Evolutionary conservation across 2,888 invertebrate species (phyloP), one percentile per base, ranked within the genome.

Genomic region (Tenthredo scrophulariae): DNA sequence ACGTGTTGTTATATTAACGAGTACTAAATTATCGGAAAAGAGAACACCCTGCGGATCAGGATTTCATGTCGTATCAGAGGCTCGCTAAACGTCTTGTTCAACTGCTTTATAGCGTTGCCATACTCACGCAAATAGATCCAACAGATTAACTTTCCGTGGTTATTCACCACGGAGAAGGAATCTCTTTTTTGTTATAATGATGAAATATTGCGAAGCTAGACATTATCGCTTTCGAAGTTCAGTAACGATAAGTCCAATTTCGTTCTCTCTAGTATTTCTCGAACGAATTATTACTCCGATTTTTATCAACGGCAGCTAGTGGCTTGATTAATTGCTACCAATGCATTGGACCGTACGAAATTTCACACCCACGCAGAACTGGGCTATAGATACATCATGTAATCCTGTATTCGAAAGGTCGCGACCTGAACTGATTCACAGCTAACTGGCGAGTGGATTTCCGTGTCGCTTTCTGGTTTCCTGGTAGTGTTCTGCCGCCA

Each of bases 1-100:
- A 46, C 54, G 77, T 26, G 26, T 18, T 87, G 89, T 90, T 89
- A 89, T 90, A 91, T 90, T 91, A 92, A 92, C 91, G 91, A 90
- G 88, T 89, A 88, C 88, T 90, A 90, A 92, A 91, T 92, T 92
- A 92, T 92, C 92, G 92, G 92, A 92, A 92, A 92, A 92, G 91
- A 90, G 90, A 86, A 88, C 86, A 88, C 88, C 84, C 88, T 85
- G 86, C 85, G 88, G 90, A 92, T 86, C 91, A 92, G 92, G 92
- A 86, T 88, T 85, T 85, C 89, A 92, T 90, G 87, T 87, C 58
- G 85, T 85, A 80, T 88, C 85, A 87, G 91, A 92, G 91, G 18
- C 54, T 50, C 2, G 46, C 22, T 10, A 2, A 22, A 9, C 9
- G 40, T 43, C 72, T 40, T 43, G 37, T 43, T 22, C 43, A 72